phyloP scores from a whole-genome alignment of 2,888 invertebrate genomes.

The Parapristionchus giblindavisi region DNA sequence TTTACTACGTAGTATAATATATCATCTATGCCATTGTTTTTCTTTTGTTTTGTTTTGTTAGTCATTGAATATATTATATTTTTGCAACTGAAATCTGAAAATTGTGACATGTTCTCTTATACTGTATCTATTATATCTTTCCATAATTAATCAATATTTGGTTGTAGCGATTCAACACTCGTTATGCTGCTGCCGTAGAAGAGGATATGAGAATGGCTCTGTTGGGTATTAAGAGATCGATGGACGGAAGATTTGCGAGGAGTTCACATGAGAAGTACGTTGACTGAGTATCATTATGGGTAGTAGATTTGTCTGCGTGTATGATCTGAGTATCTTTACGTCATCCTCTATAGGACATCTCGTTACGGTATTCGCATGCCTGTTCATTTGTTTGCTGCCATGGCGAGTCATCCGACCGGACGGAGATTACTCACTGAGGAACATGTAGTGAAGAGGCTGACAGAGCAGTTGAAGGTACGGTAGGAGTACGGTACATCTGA shows the following conservation, averaged over 20 bases:
- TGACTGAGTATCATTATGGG: too few relatives aligned
- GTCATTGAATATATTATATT: not conserved
- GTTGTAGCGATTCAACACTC: slow-evolving; percentile 71
- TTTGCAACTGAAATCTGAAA: not conserved
- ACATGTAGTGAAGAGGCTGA: slow-evolving; percentile 42
- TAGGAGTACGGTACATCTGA: not conserved
- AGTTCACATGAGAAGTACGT: slow-evolving; percentile 74
- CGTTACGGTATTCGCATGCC: slow-evolving; percentile 52
- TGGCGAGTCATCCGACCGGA: slow-evolving; percentile 51
- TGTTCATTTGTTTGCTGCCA: slow-evolving; percentile 54
- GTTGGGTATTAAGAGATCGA: slow-evolving; percentile 83
- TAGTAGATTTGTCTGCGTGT: too few relatives aligned
- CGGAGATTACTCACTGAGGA: slow-evolving; percentile 37
- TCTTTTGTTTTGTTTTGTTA: not conserved
- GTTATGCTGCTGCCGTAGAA: slow-evolving; percentile 89
- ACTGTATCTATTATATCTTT: not conserved
- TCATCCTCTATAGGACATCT: slow-evolving; percentile 29
- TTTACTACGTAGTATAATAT: not conserved
- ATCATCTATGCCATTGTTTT: not conserved
- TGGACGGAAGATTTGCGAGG: slow-evolving; percentile 81
- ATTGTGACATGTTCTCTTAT: not conserved
- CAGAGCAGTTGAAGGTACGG: slow-evolving; percentile 40
- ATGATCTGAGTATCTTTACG: too few relatives aligned
- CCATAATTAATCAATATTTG: not conserved
- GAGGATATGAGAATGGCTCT: slow-evolving; percentile 86